A percentile compares a stretch with the other conserved stretches of the same genome.
These are phyloP conservation scores for Zaprionus bogoriensis DNA, from an alignment of 2,888 invertebrate genomes.

Conservation along the genomic window DNA sequence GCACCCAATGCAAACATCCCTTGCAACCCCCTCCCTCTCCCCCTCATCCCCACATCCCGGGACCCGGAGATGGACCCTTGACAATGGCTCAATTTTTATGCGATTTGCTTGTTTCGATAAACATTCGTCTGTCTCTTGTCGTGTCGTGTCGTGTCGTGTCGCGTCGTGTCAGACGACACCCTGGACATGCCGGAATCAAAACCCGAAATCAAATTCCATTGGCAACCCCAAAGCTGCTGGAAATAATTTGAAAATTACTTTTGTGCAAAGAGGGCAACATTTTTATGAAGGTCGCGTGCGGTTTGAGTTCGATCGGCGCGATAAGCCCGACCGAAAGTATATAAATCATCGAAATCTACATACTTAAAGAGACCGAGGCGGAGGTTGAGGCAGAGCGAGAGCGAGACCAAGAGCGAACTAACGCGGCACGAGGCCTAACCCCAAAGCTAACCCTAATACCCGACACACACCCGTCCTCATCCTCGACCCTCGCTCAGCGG, in stretches of 20 bases:
- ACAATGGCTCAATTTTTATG: constrained; percentile 76
- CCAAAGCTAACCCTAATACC: constrained; percentile 51
- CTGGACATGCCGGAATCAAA: constrained; percentile 45
- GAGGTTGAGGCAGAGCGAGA: not conserved
- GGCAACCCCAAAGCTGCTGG: constrained; percentile 64
- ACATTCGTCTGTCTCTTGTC: constrained; percentile 37
- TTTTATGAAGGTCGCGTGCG: constrained; percentile 82
- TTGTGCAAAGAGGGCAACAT: constrained; percentile 44
- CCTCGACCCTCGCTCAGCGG: constrained; percentile 4
- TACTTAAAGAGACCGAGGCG: constrained; percentile 25
- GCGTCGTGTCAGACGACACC: constrained; percentile 55
- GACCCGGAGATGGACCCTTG: constrained; percentile 40
- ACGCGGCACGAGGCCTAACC: constrained; percentile 25
- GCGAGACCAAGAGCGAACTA: not conserved
- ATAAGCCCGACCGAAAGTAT: constrained; percentile 45
- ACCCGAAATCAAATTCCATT: constrained; percentile 52
- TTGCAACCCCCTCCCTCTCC: not conserved
- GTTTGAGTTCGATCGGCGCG: constrained; percentile 61
- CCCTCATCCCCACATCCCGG: not conserved
- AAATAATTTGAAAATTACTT: constrained; percentile 80
- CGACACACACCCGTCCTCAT: constrained; percentile 10
- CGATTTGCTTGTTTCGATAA: constrained; percentile 75
- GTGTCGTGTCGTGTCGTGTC: constrained; percentile 23
- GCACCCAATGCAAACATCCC: constrained; percentile 29
- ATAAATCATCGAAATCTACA: constrained; percentile 72